Evolutionary conservation across 2,888 invertebrate genomes (phyloP), one percentile per base, ranked within the genome.

Genomic region (Crepidodera aurea): DNA sequence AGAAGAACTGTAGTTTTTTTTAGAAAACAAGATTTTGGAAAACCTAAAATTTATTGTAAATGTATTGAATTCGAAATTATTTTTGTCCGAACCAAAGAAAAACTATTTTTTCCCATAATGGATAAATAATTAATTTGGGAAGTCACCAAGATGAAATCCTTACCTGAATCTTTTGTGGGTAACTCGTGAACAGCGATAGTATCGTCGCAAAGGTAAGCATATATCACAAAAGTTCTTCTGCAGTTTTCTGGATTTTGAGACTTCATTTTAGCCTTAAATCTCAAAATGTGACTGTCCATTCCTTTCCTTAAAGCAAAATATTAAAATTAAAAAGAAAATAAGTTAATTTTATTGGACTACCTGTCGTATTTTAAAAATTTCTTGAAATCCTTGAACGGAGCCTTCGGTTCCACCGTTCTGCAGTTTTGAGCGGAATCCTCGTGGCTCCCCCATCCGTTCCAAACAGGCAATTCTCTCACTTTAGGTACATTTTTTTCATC

Each of bases 381-480:
- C 59, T 90, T 86, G 71, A 93, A 91, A 78, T 94, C 91, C 6
- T 85, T 83, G 70, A 88, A 87, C 0, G 92, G 92, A 1, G 92
- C 83, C 77, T 91, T 91, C 0, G 93, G 92, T 70, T 91, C 87
- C 0, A 96, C 88, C 0, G 89, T 89, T 50, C 88, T 86, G 75
- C 95, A 95, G 76, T 94, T 95, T 69, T 90, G 90, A 6, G 94
- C 91, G 0, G 95, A 95, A 77, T 96, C 96, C 64, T 94, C 94
- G 75, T 93, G 91, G 0, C 90, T 88, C 0, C 96, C 96, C 81
- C 89, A 94, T 1, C 96, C 96, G 76, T 95, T 96, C 87, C 93
- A 96, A 0, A 95, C 95, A 0, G 96, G 95, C 42, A 91, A 76
- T 68, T 85, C 79, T 1, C 86, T 79, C 16, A 84, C 80, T 2